These are phyloP conservation scores for Neodiprion lecontei DNA, from an alignment of 1,140 invertebrate genomes.

Conservation along the genomic window DNA sequence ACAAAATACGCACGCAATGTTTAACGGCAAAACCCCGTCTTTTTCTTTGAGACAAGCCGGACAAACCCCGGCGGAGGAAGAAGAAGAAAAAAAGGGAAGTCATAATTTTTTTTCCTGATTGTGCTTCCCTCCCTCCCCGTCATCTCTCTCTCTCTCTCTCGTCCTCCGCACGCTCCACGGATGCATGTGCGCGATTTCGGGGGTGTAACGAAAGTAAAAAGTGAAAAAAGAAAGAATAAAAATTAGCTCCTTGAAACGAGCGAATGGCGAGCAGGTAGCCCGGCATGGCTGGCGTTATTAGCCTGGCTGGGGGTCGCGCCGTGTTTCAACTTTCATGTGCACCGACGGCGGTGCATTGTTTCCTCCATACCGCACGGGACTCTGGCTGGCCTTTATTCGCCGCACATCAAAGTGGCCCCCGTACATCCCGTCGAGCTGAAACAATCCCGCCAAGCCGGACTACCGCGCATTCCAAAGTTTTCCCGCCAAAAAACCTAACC, in stretches of 20 bases:
- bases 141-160: background rate
- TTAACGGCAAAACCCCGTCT: too few species aligned
- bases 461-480: too few species aligned
- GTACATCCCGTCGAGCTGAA: too few species aligned
- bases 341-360: background rate
- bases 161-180: too few species aligned
- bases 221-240: background rate
- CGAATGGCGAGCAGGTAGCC: background rate
- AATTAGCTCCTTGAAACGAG: background rate
- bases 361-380: background rate
- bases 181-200: too few species aligned
- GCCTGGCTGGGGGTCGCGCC: background rate
- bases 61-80: too few species aligned
- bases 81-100: too few species aligned
- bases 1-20: too few species aligned
- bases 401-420: background rate
- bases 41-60: too few species aligned
- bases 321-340: constrained; percentile 5
- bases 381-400: background rate
- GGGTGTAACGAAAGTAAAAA: background rate
- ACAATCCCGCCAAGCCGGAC: too few species aligned
- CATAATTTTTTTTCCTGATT: too few species aligned
- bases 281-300: background rate
- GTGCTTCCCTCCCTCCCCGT: background rate
- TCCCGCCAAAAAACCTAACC: too few species aligned